Percentiles rank a stretch among this genome's conserved stretches.
phyloP scores from a whole-genome alignment of 2,888 invertebrate genomes.

The Pheosia tremula region DNA sequence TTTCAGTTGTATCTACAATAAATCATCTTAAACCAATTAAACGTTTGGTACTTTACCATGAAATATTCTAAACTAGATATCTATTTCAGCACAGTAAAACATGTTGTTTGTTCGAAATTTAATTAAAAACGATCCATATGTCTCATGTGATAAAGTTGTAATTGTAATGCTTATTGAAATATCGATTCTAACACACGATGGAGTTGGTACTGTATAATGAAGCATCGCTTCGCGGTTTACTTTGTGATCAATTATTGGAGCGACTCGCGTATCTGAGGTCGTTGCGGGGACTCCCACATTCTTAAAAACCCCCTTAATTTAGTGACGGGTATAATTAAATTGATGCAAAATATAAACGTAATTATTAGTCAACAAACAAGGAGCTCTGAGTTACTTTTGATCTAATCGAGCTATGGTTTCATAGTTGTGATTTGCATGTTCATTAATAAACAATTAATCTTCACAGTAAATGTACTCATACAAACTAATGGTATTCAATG shows the following conservation, averaged over 20 bases:
- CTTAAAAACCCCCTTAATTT: constrained; percentile 6
- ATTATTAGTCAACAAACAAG: no score
- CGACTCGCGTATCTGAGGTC: constrained; percentile 51
- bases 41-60: no score
- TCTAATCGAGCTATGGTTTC: no score
- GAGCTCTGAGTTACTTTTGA: no score
- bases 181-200: constrained; percentile 48
- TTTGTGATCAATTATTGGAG: constrained; percentile 69
- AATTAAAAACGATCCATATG: constrained; percentile 18
- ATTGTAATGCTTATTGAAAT: constrained; percentile 18
- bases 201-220: constrained; percentile 58
- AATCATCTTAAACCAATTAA: not conserved
- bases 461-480: not conserved
- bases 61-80: no score
- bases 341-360: no score
- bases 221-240: constrained; percentile 59
- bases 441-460: no score
- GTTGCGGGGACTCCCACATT: constrained; percentile 25
- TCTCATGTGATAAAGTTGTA: constrained; percentile 19
- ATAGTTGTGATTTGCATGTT: no score
- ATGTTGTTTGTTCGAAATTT: not conserved
- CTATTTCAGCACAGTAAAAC: no score
- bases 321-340: no score
- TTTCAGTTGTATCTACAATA: not conserved
- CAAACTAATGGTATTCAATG: not conserved